Evolutionary conservation across 1,140 invertebrate species (phyloP).

Genomic region (Halotydeus destructor): DNA sequence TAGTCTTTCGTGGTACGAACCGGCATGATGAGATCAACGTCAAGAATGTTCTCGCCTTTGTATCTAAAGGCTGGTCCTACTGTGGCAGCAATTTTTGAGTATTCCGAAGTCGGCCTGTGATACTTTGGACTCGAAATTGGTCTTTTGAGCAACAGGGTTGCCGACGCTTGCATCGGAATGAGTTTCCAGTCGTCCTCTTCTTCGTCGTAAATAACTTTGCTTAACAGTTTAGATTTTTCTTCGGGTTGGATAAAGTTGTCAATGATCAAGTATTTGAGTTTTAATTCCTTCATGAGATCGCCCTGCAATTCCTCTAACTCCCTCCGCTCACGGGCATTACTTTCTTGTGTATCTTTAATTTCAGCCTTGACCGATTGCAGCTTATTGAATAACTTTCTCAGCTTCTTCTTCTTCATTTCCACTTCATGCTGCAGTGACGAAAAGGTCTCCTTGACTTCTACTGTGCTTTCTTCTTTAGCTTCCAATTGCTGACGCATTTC

Average conservation of each 20-base stretch:
- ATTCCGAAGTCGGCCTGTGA: slow-evolving; percentile 46
- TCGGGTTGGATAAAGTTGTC: slow-evolving; percentile 76
- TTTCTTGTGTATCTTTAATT: slow-evolving; percentile 56
- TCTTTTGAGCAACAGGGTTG: slow-evolving; percentile 22
- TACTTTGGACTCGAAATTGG: slow-evolving; percentile 39
- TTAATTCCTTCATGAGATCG: slow-evolving; percentile 45
- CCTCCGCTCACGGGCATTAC: slow-evolving; percentile 51
- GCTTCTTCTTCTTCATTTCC: slow-evolving; percentile 70
- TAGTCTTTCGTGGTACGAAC: slow-evolving; percentile 56
- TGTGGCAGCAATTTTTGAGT: slow-evolving; percentile 38
- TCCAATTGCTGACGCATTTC: slow-evolving; percentile 72
- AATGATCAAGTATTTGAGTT: slow-evolving; percentile 36
- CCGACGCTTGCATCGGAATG: slow-evolving; percentile 17
- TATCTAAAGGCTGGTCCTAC: slow-evolving; percentile 33
- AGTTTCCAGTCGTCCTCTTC: slow-evolving; percentile 54
- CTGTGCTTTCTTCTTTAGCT: slow-evolving; percentile 62
- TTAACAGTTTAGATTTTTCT: slow-evolving; percentile 56
- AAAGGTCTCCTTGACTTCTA: slow-evolving; percentile 62
- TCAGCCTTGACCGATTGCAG: slow-evolving; percentile 39
- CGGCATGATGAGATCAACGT: slow-evolving; percentile 56
- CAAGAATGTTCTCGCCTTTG: slow-evolving; percentile 23
- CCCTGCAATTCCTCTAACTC: slow-evolving; percentile 58
- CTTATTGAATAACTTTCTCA: slow-evolving; percentile 44
- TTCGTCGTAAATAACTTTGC: slow-evolving; percentile 59
- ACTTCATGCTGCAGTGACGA: slow-evolving; percentile 71